These are phyloP conservation scores for Euplexia lucipara DNA, from an alignment of 2,888 invertebrate genomes.

Conservation along the genomic window DNA sequence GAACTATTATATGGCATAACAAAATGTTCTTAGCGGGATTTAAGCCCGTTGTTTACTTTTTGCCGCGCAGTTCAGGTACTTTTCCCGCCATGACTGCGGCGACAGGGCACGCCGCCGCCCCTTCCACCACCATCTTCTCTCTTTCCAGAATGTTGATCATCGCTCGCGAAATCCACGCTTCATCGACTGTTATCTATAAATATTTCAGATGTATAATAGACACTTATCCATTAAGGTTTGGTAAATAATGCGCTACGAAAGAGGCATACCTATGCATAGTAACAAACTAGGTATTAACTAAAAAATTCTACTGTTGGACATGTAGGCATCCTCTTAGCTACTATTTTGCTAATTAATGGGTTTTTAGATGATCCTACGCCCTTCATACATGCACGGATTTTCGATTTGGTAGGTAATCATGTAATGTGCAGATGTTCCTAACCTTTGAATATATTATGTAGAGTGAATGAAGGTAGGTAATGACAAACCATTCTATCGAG, in stretches of 20 bases:
- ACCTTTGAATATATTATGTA: neutral
- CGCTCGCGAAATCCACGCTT: constrained; percentile 94
- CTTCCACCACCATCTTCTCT: constrained; percentile 95
- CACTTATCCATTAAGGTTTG: neutral
- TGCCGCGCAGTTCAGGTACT: constrained; percentile 94
- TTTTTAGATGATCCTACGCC: neutral
- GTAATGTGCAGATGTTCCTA: too few relatives aligned
- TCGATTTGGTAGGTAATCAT: too few relatives aligned
- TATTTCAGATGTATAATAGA: neutral
- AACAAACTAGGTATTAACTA: too few relatives aligned
- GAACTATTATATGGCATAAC: too few relatives aligned
- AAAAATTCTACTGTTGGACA: too few relatives aligned
- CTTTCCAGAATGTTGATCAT: constrained; percentile 94
- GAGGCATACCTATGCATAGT: neutral
- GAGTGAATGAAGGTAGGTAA: too few relatives aligned
- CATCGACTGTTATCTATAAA: constrained; percentile 92
- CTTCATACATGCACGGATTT: too few relatives aligned
- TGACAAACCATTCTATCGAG: constrained; percentile 93
- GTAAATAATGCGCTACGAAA: neutral
- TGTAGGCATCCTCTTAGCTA: too few relatives aligned
- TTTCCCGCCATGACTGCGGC: constrained; percentile 95
- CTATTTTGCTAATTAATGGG: too few relatives aligned
- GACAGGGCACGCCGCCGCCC: constrained; percentile 95
- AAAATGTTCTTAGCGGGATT: too few relatives aligned
- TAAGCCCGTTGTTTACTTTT: constrained; percentile 93